Evolutionary conservation across 2,113 vertebrate species (phyloP).

Genomic region (Turnix velox): DNA sequence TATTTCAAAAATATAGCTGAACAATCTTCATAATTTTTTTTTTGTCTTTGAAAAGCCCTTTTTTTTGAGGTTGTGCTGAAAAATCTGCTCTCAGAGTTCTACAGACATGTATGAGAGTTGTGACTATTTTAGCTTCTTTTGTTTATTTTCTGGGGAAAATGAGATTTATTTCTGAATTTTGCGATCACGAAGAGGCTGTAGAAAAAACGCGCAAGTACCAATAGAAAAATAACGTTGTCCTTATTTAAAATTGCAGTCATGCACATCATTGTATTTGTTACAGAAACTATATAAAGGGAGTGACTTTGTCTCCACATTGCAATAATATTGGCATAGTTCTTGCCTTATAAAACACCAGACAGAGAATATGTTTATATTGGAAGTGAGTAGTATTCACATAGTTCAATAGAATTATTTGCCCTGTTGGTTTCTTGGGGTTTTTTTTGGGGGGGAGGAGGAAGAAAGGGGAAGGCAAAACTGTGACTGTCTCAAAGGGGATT

Average conservation of each 20-base stretch:
- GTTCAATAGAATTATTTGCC: background rate
- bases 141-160: background rate
- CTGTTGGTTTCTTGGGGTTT: too few relatives aligned
- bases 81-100: background rate
- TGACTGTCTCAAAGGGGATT: background rate
- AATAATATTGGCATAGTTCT: background rate
- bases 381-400: background rate
- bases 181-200: background rate
- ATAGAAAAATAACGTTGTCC: background rate
- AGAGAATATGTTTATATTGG: background rate
- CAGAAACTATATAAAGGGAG: background rate
- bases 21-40: background rate
- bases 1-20: background rate
- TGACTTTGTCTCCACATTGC: background rate
- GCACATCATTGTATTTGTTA: background rate
- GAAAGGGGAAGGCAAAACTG: background rate
- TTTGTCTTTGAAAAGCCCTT: background rate
- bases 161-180: background rate
- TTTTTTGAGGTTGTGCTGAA: background rate
- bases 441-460: fast-evolving
- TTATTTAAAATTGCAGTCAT: background rate
- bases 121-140: background rate
- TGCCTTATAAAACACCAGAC: background rate
- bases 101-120: background rate
- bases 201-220: background rate